Base-by-base conservation (phyloP, 2,888 invertebrate genomes). In the Escarpia spicata region DNA sequence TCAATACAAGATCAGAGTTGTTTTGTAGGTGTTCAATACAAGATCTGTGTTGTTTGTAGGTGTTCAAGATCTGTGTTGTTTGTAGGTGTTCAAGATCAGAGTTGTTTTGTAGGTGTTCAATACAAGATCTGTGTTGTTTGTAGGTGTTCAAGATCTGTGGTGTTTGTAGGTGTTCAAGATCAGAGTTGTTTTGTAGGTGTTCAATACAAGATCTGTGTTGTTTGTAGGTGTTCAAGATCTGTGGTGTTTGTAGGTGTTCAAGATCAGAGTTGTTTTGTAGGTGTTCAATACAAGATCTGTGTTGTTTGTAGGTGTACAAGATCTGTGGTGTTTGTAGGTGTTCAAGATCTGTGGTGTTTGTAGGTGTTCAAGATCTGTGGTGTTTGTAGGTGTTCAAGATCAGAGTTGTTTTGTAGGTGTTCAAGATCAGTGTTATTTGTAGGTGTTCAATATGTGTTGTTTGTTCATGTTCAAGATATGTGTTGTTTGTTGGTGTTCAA, bases 381-480 rank as follows among this genome's bases (percentile, higher is more conserved):
- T 52, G 52, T 93, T 95, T 96, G 37, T 94, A 97, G 97, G 97
- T 97, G 6, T 98, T 97, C 95, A 98, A 98, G 95, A 96, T 98
- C 43, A 4, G 52, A 4, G 52, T 52, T 52, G 52, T n/a, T 93
- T 95, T 96, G 37, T 94, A 97, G 97, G 97, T 97, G 6, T 98
- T 97, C 95, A 98, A 98, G 95, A 96, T 98, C 43, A 97, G 98
- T 91, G 98, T 98, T n/a, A n/a, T n/a, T n/a, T n/a, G n/a, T n/a
- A n/a, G n/a, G n/a, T n/a, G n/a, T n/a, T n/a, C n/a, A n/a, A n/a
- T n/a, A n/a, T 52, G 52, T 52, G 52, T 52, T 52, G 52, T 93
- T 95, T 96, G 37, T 94, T 97, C 97, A 97, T 97, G 6, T 98
- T 97, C 95, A 98, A 98, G 95, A 96, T 98, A 43, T 97, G 98